These are phyloP conservation scores for Myotis findleyi DNA, from an alignment of 2,797 vertebrate species.

Conservation along the genomic window DNA sequence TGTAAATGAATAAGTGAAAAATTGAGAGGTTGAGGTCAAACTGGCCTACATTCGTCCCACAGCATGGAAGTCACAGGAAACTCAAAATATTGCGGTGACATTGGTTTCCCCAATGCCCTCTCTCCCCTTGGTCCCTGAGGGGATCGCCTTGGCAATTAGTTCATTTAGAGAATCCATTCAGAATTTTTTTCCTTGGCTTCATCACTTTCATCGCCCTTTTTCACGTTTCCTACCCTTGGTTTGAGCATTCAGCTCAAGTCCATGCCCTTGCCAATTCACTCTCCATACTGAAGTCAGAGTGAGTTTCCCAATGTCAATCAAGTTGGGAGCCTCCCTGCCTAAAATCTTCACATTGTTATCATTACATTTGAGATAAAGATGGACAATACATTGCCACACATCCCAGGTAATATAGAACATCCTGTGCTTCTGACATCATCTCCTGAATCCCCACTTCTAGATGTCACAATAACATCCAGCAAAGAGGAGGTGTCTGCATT, in stretches of 20 bases:
- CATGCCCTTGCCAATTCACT: neutral
- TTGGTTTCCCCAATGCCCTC: neutral
- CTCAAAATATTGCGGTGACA: neutral
- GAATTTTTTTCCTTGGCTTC: neutral
- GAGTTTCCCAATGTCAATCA: accelerated
- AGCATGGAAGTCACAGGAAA: neutral
- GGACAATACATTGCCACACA: neutral
- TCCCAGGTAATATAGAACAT: neutral
- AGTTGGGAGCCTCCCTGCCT: neutral
- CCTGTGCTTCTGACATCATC: too few species aligned
- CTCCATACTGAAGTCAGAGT: neutral
- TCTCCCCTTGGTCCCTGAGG: accelerated
- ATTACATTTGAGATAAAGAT: neutral
- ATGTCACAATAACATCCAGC: neutral
- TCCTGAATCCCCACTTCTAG: neutral
- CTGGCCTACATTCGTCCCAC: neutral
- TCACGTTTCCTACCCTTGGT: neutral
- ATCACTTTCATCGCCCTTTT: neutral
- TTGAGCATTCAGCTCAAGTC: neutral
- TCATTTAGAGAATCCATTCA: neutral
- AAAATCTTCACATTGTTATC: neutral
- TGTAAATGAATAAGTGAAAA: neutral
- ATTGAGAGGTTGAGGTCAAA: neutral
- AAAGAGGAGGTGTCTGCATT: neutral
- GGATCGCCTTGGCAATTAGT: neutral